phyloP scores from a whole-genome alignment of 2,888 invertebrate genomes.

The Drosophila mulleri region DNA sequence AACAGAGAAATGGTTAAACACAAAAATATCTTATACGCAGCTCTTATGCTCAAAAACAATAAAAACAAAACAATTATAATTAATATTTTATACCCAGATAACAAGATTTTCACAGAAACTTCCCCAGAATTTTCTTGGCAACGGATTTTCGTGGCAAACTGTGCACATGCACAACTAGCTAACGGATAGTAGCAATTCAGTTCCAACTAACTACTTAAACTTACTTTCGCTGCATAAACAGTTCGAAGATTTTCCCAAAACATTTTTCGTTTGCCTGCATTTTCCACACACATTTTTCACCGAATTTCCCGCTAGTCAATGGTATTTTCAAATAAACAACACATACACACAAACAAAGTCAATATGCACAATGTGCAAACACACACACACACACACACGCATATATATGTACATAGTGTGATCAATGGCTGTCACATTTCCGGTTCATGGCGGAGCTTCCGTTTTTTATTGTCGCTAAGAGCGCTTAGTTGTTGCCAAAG shows the following conservation, averaged over 20 bases:
- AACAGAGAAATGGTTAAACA: no score
- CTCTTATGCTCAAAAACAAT: no score
- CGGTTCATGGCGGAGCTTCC: slow-evolving; percentile 61
- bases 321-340: not conserved
- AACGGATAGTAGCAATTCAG: not conserved
- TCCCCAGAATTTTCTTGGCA: not conserved
- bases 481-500: slow-evolving; percentile 28
- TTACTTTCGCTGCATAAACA: not conserved
- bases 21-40: no score
- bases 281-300: not conserved
- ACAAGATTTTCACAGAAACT: not conserved
- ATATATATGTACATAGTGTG: slow-evolving; percentile 28
- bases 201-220: not conserved
- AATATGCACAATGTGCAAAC: slow-evolving; percentile 7
- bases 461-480: slow-evolving; percentile 36
- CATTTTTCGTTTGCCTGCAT: not conserved
- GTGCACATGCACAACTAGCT: not conserved
- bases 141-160: not conserved
- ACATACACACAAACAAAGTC: no score
- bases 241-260: not conserved
- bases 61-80: not conserved
- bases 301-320: not conserved
- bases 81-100: not conserved
- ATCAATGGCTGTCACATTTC: slow-evolving; percentile 71
- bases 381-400: slow-evolving; percentile 8